Evolutionary conservation across 2,113 vertebrate species (phyloP), one percentile per base, ranked within the genome.

Genomic region (Parotia lawesii): DNA sequence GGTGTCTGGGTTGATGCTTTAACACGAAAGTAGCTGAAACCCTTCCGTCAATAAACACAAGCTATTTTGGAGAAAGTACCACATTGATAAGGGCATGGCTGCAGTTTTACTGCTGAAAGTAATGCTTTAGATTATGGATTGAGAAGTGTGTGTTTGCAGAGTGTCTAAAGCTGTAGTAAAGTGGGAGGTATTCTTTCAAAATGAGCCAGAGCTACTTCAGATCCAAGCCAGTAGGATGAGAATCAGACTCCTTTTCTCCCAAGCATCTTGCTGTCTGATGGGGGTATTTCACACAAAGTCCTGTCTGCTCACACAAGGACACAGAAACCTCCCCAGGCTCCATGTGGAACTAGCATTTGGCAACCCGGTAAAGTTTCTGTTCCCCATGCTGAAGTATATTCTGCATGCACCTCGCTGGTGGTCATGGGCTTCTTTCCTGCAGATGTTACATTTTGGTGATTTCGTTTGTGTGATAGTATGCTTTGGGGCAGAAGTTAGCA

Each of bases 401-500:
- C 19, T 40, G 35, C 13, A 2, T 14, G 31, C 20, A 79, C 13
- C 66, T 74, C 0, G 0, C 56, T 37, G 12, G 22, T 29, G 50
- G 42, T 42, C 6, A 2, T 6, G 2, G 42, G 58, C 75, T 28
- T 58, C 51, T 85, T 93, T 73, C 57, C 56, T 2, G 2, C 81
- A 83, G 40, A 40, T 69, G 61, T 73, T 66, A 61, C 19, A 31
- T 85, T 87, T 85, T 38, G 78, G 67, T 44, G 38, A 28, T 40
- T 75, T 70, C 87, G 28, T 70, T 73, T 82, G 23, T 53, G 28
- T 80, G 54, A 21, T 42, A 24, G 23, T 42, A 33, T 48, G 29
- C 21, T 48, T 54, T 38, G 51, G 40, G 80, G 38, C 33, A 73
- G 48, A 85, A 93, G 66, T 58, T 74, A 80, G 15, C 75, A 73